These are phyloP conservation scores for Platichthys stellatus DNA, from an alignment of 2,113 vertebrate genomes.

Conservation along the genomic window DNA sequence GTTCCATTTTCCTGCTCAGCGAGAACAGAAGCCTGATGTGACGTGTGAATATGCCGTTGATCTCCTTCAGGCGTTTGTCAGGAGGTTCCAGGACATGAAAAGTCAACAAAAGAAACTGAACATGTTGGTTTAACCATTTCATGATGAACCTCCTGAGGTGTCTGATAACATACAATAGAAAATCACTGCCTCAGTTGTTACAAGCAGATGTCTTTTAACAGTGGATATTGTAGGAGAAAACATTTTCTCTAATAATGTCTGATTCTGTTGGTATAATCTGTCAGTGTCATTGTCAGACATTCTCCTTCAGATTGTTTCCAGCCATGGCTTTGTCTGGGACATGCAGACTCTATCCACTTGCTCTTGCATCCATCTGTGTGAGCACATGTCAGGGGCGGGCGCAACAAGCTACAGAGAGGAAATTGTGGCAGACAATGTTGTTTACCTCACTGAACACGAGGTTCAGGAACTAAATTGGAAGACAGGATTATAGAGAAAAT, in stretches of 20 bases:
- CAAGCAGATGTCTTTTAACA: too few species aligned
- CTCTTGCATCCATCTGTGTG: slow-evolving; percentile 9
- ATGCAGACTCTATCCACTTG: slow-evolving; percentile 11
- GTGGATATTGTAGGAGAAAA: too few species aligned
- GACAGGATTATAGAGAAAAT: slow-evolving; percentile 59
- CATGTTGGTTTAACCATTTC: not conserved
- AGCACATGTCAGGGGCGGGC: slow-evolving; percentile 15
- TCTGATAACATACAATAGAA: too few species aligned
- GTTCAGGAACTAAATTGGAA: slow-evolving; percentile 60
- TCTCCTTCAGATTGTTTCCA: not conserved
- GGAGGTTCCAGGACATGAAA: not conserved
- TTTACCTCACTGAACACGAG: slow-evolving; percentile 62
- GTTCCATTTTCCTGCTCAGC: not conserved
- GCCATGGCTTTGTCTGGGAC: slow-evolving; percentile 9
- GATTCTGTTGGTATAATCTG: not conserved
- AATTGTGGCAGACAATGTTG: slow-evolving; percentile 54
- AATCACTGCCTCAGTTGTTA: too few species aligned
- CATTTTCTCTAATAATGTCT: not conserved
- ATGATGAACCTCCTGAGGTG: not conserved
- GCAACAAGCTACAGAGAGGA: slow-evolving; percentile 29
- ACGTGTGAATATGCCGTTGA: not conserved
- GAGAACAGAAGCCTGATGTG: not conserved
- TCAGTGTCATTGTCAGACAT: not conserved
- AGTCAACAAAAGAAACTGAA: not conserved
- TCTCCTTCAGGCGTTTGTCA: not conserved